A percentile compares a stretch with the other conserved stretches of the same genome.
These are phyloP conservation scores for Darevskia mixta DNA, from an alignment of 2,797 vertebrate genomes.

Conservation along the genomic window DNA sequence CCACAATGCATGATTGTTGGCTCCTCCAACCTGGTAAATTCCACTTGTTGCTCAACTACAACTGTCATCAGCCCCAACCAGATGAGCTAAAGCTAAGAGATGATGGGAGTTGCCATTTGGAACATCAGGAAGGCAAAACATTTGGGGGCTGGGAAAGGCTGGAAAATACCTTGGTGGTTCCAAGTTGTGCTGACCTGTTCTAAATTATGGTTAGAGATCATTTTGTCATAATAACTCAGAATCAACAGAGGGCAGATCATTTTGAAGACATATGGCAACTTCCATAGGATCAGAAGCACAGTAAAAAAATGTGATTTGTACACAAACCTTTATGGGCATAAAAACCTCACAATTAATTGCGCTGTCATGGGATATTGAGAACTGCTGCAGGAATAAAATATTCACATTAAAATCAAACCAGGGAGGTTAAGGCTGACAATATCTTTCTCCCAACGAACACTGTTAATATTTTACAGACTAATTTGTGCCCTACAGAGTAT, in stretches of 20 bases:
- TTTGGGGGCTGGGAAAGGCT: too few relatives aligned
- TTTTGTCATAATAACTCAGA: not conserved
- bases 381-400: slow-evolving; percentile 25
- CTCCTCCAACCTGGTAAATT: not conserved
- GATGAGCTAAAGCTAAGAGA: too few relatives aligned
- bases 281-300: not conserved
- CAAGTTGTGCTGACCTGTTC: not conserved
- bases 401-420: slow-evolving; percentile 20
- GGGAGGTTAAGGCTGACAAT: not conserved
- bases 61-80: too few relatives aligned
- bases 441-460: not conserved
- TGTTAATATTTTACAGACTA: slow-evolving; percentile 41
- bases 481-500: slow-evolving; percentile 3
- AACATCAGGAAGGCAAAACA: too few relatives aligned
- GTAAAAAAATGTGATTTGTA: not conserved
- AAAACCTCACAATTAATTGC: slow-evolving; percentile 54
- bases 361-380: slow-evolving; percentile 34
- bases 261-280: not conserved
- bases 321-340: not conserved
- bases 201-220: not conserved
- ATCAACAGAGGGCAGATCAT: not conserved
- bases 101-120: too few relatives aligned
- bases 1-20: not conserved
- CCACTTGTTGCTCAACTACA: not conserved
- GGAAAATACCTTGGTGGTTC: not conserved